Base-by-base conservation (phyloP, 1,140 invertebrate species). In the Halyomorpha halys region DNA sequence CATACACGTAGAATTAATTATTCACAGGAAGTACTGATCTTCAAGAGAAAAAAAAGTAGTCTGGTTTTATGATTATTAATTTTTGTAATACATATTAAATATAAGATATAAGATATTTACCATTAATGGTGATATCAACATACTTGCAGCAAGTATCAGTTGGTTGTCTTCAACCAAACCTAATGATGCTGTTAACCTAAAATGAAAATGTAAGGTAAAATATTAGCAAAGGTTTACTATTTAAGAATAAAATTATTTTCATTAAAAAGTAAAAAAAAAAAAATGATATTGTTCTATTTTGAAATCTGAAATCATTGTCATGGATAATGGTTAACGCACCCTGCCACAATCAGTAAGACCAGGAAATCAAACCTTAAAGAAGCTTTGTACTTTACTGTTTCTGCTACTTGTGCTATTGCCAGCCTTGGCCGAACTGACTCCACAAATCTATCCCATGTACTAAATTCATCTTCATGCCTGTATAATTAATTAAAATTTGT, bases 91-190 rank as follows among this genome's bases (percentile, higher is more conserved):
- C n/a, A n/a, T n/a, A n/a, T n/a, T n/a, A n/a, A n/a, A 30, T 30
- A 30, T 30, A 3, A 30, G 1, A n/a, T 21, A 27, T 47, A 18
- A 25, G 6, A 25, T 44, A 71, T 73, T 75, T 76, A 84, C 84
- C 86, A 89, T 89, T 3, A 89, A 74, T 0, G 87, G 87, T 0
- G 86, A 89, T 34, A 89, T 83, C 2, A 90, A 75, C 86, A 90
- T 89, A 70, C 84, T 86, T 39, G 86, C 86, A 5, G 88, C 84
- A 27, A 89, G 70, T 66, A 82, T 78, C 15, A 89, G 82, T 11
- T 82, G 83, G 68, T 74, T 78, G 70, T 78, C 77, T 67, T 82
- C 81, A 44, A 79, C 72, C 44, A 83, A 68, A 51, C 81, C 81
- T 61, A 81, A 63, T 14, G 74, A 76, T 25, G 81, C 78, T 59